Conservation (phyloP, 1,140 invertebrate genomes). For the Drosophila hydei region DNA sequence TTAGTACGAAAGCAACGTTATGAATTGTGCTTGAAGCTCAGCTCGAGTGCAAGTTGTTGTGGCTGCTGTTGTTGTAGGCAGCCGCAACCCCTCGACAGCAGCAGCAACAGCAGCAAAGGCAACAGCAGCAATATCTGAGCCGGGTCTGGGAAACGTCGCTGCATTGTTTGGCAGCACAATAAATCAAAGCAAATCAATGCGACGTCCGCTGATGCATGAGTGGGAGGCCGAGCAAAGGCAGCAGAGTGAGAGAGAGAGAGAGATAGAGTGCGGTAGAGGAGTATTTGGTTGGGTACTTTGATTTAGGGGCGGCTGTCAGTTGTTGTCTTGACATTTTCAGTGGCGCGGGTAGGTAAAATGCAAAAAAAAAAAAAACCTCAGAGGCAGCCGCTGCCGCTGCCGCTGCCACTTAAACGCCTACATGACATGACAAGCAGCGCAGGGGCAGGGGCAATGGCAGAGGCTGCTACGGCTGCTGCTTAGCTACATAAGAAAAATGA, state of each 20-base stretch:
- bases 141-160: constrained; percentile 46
- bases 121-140: constrained; percentile 7
- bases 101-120: constrained; percentile 5
- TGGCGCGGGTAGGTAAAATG: constrained; percentile 1
- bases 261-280: no score
- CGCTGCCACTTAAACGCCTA: constrained; percentile 61
- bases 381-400: constrained; percentile 16
- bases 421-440: constrained; percentile 50
- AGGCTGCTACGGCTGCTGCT: not conserved
- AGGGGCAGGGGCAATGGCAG: not conserved
- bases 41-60: constrained; percentile 57
- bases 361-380: constrained; percentile 9
- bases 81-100: constrained; percentile 36
- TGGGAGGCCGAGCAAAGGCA: not conserved
- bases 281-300: constrained; percentile 37
- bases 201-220: constrained; percentile 26
- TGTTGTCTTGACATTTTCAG: constrained; percentile 31
- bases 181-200: constrained; percentile 83
- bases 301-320: constrained; percentile 47
- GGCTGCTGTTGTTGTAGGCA: constrained; percentile 35
- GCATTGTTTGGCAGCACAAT: constrained; percentile 71
- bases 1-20: constrained; percentile 78
- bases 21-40: constrained; percentile 73
- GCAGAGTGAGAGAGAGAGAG: not conserved
- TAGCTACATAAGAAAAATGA: constrained; percentile 14